Percentiles rank a stretch among this genome's conserved stretches.
These are phyloP conservation scores for Brachylomia viminalis DNA, from an alignment of 2,888 invertebrate species.

Conservation along the genomic window DNA sequence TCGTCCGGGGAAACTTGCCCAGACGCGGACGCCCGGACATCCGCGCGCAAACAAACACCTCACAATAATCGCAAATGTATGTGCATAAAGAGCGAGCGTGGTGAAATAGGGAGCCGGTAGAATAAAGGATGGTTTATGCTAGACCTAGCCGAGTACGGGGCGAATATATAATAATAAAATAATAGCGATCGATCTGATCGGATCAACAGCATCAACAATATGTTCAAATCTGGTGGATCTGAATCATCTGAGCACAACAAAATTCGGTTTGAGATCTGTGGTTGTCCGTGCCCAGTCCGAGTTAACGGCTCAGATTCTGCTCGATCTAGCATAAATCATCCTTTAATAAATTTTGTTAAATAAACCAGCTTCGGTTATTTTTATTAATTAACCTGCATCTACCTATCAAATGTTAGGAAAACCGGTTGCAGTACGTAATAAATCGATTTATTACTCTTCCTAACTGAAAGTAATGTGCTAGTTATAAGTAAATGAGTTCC, in stretches of 20 bases:
- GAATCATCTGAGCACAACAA: not conserved
- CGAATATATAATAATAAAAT: no score
- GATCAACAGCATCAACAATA: not conserved
- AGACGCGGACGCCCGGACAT: constrained; percentile 60
- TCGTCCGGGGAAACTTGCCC: constrained; percentile 66
- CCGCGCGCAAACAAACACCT: constrained; percentile 54
- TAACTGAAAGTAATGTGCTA: constrained; percentile 33
- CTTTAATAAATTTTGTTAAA: constrained; percentile 5
- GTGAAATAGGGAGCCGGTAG: constrained; percentile 33
- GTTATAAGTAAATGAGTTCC: constrained; percentile 29
- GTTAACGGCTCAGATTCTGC: not conserved
- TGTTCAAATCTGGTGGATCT: not conserved
- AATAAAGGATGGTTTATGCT: not conserved
- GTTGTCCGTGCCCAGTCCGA: not conserved
- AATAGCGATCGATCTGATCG: not conserved
- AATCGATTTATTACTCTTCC: constrained; percentile 40
- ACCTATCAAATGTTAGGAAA: constrained; percentile 22
- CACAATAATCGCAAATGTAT: constrained; percentile 40
- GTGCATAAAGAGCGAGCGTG: constrained; percentile 42
- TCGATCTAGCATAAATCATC: not conserved
- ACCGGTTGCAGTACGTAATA: constrained; percentile 46
- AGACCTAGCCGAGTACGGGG: not conserved
- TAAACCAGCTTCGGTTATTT: constrained; percentile 12
- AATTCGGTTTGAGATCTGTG: not conserved
- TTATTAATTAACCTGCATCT: constrained; percentile 48